Conservation (phyloP, 2,113 vertebrate species). For the Hemibagrus wyckioides region DNA sequence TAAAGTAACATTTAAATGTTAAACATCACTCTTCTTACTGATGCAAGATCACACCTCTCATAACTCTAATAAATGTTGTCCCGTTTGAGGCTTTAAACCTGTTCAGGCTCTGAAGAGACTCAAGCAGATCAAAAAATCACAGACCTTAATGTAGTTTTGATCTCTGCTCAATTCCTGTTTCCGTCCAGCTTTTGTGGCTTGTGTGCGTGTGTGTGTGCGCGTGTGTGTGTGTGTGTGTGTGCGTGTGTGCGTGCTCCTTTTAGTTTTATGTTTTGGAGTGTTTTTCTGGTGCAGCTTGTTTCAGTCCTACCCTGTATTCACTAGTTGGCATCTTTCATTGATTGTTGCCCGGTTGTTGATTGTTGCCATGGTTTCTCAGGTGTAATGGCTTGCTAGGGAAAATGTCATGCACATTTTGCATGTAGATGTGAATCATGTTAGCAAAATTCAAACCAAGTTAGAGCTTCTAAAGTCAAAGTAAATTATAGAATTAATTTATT, state of each 20-base stretch:
- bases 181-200: constrained; percentile 19
- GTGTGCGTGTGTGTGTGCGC: not conserved
- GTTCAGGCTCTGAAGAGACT: not conserved
- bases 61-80: not conserved
- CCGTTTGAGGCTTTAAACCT: not conserved
- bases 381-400: not conserved
- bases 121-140: not conserved
- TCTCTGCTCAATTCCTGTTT: constrained; percentile 33
- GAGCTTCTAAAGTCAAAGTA: not conserved
- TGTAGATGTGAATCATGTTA: not conserved
- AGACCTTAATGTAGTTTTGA: not conserved
- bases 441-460: not conserved
- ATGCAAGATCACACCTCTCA: not conserved
- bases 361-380: not conserved
- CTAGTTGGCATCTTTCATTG: not conserved
- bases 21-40: not conserved
- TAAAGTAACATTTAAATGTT: not conserved
- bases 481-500: too few species aligned
- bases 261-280: not conserved
- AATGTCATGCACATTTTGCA: not conserved
- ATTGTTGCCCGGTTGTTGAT: not conserved
- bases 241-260: not conserved
- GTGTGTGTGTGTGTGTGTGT: not conserved
- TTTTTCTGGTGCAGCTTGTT: not conserved
- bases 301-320: not conserved